Evolutionary conservation across 2,797 vertebrate species (phyloP).

Genomic region (Neomorphus geoffroyi): DNA sequence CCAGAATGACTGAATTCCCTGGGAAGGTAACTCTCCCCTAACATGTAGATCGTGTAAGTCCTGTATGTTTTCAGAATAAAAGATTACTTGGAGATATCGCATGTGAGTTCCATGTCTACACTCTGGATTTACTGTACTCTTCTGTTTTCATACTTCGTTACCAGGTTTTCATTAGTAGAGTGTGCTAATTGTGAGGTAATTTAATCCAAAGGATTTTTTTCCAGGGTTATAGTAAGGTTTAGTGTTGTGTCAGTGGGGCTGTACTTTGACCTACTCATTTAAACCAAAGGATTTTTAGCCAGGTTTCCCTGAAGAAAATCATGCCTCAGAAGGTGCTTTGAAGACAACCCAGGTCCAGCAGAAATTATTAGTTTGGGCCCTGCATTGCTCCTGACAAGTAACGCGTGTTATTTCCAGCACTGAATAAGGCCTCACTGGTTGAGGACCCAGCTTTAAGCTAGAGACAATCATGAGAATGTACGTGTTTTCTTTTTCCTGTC

Average conservation of each 20-base stretch:
- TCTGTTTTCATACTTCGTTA: background rate
- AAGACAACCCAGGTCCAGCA: background rate
- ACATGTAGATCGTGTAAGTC: rapidly evolving
- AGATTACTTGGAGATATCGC: background rate
- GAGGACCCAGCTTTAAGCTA: background rate
- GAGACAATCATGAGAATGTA: background rate
- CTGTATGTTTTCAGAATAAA: background rate
- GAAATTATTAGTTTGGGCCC: background rate
- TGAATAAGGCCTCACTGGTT: background rate
- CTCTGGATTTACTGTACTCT: background rate
- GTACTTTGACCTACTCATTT: background rate
- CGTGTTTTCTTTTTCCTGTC: background rate
- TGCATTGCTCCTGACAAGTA: background rate
- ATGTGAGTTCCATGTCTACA: background rate
- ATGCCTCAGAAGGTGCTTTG: background rate
- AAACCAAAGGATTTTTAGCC: background rate
- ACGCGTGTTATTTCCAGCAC: background rate
- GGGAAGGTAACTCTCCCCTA: background rate
- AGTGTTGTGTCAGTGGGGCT: background rate
- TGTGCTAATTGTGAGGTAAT: background rate
- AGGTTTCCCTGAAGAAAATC: background rate
- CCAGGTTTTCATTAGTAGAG: background rate
- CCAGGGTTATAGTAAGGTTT: background rate
- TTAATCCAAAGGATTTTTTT: background rate
- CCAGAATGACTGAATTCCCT: background rate